Conservation (phyloP, 2,113 vertebrate genomes). For the Daphoenositta chrysoptera region DNA sequence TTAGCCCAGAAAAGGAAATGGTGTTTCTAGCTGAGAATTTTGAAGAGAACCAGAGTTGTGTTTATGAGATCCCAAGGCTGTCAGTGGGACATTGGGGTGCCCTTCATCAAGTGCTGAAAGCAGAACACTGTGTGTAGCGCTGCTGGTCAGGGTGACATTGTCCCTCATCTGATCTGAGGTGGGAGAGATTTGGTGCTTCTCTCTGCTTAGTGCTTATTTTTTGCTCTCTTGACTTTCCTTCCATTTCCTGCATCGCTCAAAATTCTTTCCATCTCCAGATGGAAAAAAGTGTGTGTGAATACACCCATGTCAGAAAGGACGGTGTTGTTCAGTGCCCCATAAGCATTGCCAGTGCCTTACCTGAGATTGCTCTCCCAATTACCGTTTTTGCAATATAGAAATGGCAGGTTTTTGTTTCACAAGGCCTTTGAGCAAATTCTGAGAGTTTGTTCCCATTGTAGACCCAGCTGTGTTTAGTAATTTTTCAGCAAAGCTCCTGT, state of each 20-base stretch:
- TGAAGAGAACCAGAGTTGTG: background rate
- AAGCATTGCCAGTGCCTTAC: background rate
- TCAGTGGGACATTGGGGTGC: rapidly evolving
- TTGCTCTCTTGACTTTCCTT: background rate
- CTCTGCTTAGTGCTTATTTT: background rate
- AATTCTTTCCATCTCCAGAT: background rate
- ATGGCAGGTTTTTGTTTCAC: background rate
- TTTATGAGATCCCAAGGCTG: background rate
- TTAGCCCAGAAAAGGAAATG: constrained; percentile 12
- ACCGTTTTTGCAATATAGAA: background rate
- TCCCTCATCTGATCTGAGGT: background rate
- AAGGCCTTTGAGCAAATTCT: background rate
- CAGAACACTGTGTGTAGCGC: background rate
- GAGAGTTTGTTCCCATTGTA: background rate
- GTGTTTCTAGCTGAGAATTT: background rate
- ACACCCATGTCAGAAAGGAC: background rate
- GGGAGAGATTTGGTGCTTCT: background rate
- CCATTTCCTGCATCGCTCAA: background rate
- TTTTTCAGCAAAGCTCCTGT: background rate
- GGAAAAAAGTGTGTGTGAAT: background rate
- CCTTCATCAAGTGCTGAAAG: background rate
- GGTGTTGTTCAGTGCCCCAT: background rate
- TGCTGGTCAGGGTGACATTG: background rate
- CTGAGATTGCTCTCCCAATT: background rate
- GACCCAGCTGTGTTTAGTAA: background rate